Base-by-base conservation (phyloP, 2,113 vertebrate species). In the Helogale parvula region DNA sequence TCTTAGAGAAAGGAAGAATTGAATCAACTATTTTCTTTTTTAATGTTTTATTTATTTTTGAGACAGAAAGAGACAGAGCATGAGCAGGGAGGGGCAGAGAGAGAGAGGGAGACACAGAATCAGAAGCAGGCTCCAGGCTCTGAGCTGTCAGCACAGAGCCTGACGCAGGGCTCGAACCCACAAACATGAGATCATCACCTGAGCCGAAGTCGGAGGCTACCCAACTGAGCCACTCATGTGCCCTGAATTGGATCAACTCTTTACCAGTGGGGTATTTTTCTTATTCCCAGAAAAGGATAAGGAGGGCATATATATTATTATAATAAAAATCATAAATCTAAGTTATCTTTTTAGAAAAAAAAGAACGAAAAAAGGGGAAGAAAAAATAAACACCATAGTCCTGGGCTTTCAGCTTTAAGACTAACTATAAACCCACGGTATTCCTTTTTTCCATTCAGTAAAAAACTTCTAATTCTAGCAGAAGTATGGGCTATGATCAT, bases 391-490 rank as follows among this genome's bases (percentile, higher is more conserved):
- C 27, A 83, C 45, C 25, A n/a, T 57, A 92, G 52, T 96, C 45
- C 52, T 92, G 57, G 45, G 69, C 23, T 45, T 88, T 65, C 47
- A 13, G 38, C 35, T 86, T 91, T 89, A 72, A 23, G 52, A 69
- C 74, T 97, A 95, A 98, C 93, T 96, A 96, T 94, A 97, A 90
- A 77, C 65, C 72, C 27, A 54, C 3, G 57, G 21, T 60, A 88
- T 88, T 89, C 47, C 41, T 76, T 85, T 95, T 95, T 89, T 79
- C 92, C 95, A 89, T 88, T 82, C 90, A 89, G 47, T 74, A 88
- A 93, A 86, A 77, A 91, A 69, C 47, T 96, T 97, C 92, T 97
- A 96, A 94, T 95, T 97, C 76, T 87, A 95, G 93, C 87, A 85
- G 52, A 83, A 52, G 21, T 93, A 79, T 82, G 79, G 91, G 33